These are phyloP conservation scores for Drosophila silvestris DNA, from an alignment of 2,888 invertebrate genomes.

Conservation along the genomic window DNA sequence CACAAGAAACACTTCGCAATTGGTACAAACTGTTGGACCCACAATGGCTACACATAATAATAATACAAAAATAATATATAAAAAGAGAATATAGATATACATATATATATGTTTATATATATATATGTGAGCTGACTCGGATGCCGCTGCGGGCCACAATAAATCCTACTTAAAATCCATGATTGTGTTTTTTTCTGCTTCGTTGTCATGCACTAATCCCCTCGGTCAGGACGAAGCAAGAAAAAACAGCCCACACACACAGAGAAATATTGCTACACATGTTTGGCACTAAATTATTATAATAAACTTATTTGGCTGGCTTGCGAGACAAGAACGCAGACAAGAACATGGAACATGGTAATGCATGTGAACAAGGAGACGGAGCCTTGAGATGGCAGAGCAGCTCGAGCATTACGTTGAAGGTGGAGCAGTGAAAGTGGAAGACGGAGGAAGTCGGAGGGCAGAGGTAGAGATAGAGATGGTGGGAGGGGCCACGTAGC, in stretches of 20 bases:
- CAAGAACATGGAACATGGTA: slow-evolving; percentile 17
- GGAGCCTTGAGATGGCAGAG: slow-evolving; percentile 13
- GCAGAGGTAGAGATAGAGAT: neutral
- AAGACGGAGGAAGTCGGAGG: neutral
- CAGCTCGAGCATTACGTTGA: slow-evolving; percentile 5
- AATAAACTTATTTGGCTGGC: slow-evolving; percentile 71
- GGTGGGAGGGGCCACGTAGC: neutral
- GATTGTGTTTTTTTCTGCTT: slow-evolving; percentile 45
- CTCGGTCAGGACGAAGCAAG: slow-evolving; percentile 20
- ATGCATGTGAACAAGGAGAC: slow-evolving; percentile 13
- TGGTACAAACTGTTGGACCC: neutral
- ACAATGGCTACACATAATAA: neutral
- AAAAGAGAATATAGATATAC: neutral
- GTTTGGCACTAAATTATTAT: slow-evolving; percentile 75
- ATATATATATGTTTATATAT: neutral
- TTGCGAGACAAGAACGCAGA: neutral
- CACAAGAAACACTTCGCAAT: neutral
- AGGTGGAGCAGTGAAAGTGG: neutral
- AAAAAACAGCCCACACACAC: slow-evolving; percentile 3
- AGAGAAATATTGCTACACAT: slow-evolving; percentile 67
- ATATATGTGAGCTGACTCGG: neutral
- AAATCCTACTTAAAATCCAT: slow-evolving; percentile 66
- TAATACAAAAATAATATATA: neutral
- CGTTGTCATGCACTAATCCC: slow-evolving; percentile 36
- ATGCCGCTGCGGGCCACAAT: slow-evolving; percentile 23